phyloP scores from a whole-genome alignment of 2,888 invertebrate genomes.

The Amphipoea oculea region DNA sequence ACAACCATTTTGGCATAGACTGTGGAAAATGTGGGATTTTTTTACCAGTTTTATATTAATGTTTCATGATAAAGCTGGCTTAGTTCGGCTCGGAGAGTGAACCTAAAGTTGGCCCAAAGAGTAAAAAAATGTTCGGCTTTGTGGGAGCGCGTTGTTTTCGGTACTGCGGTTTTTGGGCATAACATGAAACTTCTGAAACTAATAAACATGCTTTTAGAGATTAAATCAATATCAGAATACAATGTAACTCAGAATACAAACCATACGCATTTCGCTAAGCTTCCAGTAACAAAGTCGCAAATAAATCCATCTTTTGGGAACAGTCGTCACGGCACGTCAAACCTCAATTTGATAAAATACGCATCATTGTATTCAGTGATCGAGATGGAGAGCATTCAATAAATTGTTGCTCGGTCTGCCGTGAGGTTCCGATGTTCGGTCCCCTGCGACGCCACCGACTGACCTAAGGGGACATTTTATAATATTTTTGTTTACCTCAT shows the following conservation, averaged over 20 bases:
- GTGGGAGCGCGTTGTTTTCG: not conserved
- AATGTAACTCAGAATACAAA: not conserved
- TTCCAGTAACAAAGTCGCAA: constrained; percentile 19
- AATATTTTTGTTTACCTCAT: constrained; percentile 55
- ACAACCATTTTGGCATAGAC: constrained; percentile 20
- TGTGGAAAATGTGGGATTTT: constrained; percentile 1
- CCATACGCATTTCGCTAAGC: constrained; percentile 15
- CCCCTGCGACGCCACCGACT: constrained; percentile 2
- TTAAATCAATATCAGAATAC: not conserved
- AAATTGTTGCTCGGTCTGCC: constrained; percentile 35
- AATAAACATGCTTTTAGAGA: not conserved
- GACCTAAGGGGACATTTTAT: constrained; percentile 47
- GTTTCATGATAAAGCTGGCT: constrained; percentile 1
- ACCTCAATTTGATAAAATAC: constrained; percentile 20
- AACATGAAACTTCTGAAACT: not conserved
- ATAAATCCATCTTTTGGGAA: constrained; percentile 32
- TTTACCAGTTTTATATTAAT: constrained; percentile 19
- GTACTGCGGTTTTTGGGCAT: not conserved
- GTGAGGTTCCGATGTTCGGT: constrained; percentile 11
- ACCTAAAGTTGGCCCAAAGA: not conserved
- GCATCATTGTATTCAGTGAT: constrained; percentile 36
- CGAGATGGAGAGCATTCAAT: constrained; percentile 40
- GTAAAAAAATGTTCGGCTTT: constrained; percentile 6
- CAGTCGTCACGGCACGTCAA: constrained; percentile 32
- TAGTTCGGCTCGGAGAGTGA: constrained; percentile 3